Conservation (phyloP, 2,797 vertebrate species). For the Kryptopterus vitreolus region DNA sequence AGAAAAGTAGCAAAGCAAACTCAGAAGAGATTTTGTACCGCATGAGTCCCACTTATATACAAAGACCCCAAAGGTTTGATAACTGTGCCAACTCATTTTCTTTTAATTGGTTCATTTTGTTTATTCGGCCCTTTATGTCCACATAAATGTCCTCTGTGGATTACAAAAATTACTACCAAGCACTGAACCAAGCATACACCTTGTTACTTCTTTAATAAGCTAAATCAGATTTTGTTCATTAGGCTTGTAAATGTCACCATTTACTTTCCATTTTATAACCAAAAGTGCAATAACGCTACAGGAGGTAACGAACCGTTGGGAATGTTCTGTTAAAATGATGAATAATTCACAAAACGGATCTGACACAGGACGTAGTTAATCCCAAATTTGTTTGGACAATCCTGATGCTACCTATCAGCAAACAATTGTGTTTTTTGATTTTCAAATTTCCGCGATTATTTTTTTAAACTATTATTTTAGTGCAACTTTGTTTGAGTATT, state of each 20-base stretch:
- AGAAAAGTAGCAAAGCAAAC: constrained; percentile 4
- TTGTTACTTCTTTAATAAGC: constrained; percentile 50
- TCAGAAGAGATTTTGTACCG: constrained; percentile 19
- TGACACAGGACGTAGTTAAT: neutral
- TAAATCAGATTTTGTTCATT: constrained; percentile 50
- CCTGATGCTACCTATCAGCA: neutral
- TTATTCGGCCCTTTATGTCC: constrained; percentile 31
- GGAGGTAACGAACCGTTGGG: neutral
- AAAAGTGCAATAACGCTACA: constrained; percentile 35
- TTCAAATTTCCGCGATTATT: neutral
- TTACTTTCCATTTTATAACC: constrained; percentile 40
- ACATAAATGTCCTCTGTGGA: constrained; percentile 28
- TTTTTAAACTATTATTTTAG: neutral
- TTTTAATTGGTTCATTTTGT: constrained; percentile 40
- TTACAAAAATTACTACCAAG: constrained; percentile 25
- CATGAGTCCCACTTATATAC: constrained; percentile 16
- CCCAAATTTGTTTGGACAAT: neutral
- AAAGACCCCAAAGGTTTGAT: constrained; percentile 32
- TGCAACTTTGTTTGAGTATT: neutral
- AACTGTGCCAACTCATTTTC: constrained; percentile 22
- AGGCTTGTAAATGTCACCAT: constrained; percentile 51
- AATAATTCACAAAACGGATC: neutral
- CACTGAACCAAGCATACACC: constrained; percentile 33
- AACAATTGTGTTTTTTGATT: neutral
- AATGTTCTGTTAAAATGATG: neutral